Base-by-base conservation (phyloP, 2,888 invertebrate species). In the Orthosia incerta region DNA sequence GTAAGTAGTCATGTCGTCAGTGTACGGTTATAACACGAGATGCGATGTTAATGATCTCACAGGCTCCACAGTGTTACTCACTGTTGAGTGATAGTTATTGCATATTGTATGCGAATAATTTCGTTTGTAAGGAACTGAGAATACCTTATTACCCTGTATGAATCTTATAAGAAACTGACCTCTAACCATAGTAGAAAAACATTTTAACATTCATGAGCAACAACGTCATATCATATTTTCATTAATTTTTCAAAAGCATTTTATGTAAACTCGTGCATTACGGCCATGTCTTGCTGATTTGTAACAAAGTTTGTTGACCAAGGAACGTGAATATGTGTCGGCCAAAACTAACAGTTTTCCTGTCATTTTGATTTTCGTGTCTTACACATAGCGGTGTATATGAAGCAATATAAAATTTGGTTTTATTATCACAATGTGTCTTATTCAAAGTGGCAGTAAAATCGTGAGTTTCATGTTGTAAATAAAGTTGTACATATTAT, bases 401-500 rank as follows among this genome's bases (percentile, higher is more conserved):
- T 67, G 71, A 91, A 90, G 88, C 90, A 91, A 89, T 90, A 89
- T 84, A 79, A 83, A 80, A 80, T 87, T 85, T 79, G 79, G 70
- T 79, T 84, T 76, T 82, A 73, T 80, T 74, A 85, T 84, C 83
- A 83, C 82, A 51, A 82, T 76, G 87, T 87, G 86, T 86, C 86
- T 86, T 86, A 85, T 89, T 87, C 89, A 89, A 91, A 92, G 89
- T 92, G 92, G 89, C 92, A 90, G 91, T 85, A 79, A 90, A 90
- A 90, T 87, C 76, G 87, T 86, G 79, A 72, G 85, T 89, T 87
- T 92, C 90, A 92, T 89, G 93, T 93, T 91, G 92, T 93, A 93
- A 88, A 93, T 93, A 91, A 76, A 79, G 84, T 82, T 94, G 94
- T 94, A 94, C 87, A 94, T 95, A 94, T 88, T 92, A 91, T 88